Evolutionary conservation across 2,888 invertebrate species (phyloP), one percentile per base, ranked within the genome.

Genomic region (Drosophila falleni): DNA sequence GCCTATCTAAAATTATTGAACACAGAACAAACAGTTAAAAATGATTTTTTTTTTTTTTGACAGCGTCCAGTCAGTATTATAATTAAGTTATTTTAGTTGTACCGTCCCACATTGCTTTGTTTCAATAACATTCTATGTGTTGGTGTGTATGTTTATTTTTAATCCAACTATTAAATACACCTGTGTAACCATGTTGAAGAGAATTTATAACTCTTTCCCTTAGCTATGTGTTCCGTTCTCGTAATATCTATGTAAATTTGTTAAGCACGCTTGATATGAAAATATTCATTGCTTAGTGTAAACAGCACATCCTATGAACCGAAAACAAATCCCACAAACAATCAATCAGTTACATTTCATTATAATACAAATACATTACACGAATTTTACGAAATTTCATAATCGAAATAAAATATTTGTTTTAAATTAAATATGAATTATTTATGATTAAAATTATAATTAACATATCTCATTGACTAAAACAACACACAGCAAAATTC

Each of bases 401-500:
- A 44, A 35, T 51, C 10, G 13, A 16, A 44, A 44, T 42, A 26
- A 23, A 49, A 31, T 49, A 41, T 39, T 19, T 19, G 4, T 46
- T 35, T 56, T 19, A 33, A 39, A 53, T 33, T 23, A 42, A 16
- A n/a, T 46, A 2, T 13, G 23, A 65, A 15, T 53, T 35, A 37
- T 19, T 19, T 44, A 37, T 10, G 29, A 35, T 49, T 41, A 29
- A 29, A 8, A 8, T 23, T 59, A 31, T 26, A 35, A 44, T 58
- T 58, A 33, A 54, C 29, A 70, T 58, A 10, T 33, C 37, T 61
- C 56, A 56, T 60, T 41, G 44, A 31, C 47, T 53, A 51, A 55
- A 64, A 67, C 58, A 64, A 67, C 29, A 3, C 29, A 64, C 61
- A 83, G 68, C 70, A 61, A 87, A 84, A 84, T 81, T 81, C 68